phyloP scores from a whole-genome alignment of 2,797 vertebrate species.

The Sebastes diploproa region DNA sequence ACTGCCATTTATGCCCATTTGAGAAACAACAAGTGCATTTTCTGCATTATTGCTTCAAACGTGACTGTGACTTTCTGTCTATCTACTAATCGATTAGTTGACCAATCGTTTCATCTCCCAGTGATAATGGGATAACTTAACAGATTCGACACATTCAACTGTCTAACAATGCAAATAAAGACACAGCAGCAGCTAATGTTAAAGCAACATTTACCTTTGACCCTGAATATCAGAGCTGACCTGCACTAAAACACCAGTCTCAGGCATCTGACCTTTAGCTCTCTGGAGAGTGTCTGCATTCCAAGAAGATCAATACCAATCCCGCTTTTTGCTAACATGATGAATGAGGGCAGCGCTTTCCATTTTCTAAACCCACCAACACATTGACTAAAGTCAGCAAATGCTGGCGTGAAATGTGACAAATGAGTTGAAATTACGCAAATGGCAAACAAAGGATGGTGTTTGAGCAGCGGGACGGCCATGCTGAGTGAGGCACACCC shows the following conservation, averaged over 20 bases:
- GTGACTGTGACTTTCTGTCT: background rate
- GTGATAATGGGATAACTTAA: background rate
- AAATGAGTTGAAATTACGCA: background rate
- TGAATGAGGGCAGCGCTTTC: background rate
- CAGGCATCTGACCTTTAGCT: constrained; percentile 50
- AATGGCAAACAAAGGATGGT: constrained; percentile 5
- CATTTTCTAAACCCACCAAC: background rate
- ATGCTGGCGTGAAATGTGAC: background rate
- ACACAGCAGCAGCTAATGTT: background rate
- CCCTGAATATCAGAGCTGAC: constrained; percentile 44
- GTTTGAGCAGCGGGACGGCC: background rate
- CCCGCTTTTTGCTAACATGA: constrained; percentile 4
- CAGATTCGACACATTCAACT: background rate
- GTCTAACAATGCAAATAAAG: background rate
- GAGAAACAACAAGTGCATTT: background rate
- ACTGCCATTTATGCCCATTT: background rate
- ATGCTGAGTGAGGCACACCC: constrained; percentile 27
- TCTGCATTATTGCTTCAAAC: background rate
- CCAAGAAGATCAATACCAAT: constrained; percentile 22
- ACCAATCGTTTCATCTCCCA: background rate
- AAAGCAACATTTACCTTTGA: constrained; percentile 48
- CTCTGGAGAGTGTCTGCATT: constrained; percentile 12
- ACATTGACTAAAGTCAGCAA: background rate
- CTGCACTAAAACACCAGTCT: constrained; percentile 22
- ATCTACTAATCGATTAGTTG: background rate